Evolutionary conservation across 2,888 invertebrate genomes (phyloP).

Genomic region (Choristoneura rosaceana): DNA sequence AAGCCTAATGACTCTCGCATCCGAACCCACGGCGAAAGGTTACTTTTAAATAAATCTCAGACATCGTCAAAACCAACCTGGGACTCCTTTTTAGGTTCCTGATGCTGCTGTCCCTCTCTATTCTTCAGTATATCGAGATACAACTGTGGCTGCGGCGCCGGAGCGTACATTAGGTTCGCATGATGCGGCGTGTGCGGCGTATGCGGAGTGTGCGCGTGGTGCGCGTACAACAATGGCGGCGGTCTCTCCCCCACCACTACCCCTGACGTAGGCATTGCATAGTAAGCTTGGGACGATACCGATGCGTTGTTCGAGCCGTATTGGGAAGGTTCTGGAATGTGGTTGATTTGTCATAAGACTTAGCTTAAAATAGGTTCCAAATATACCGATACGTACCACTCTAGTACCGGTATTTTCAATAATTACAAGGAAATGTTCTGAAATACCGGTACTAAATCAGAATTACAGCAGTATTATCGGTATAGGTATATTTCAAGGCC

Average conservation of each 20-base stretch:
- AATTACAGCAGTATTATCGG: too few relatives aligned
- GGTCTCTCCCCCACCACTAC: slow-evolving; percentile 76
- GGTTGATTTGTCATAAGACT: background rate
- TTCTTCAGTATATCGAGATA: slow-evolving; percentile 79
- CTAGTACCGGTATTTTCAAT: too few relatives aligned
- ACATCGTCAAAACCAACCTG: slow-evolving; percentile 57
- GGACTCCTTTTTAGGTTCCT: slow-evolving; percentile 71
- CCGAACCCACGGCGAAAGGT: background rate
- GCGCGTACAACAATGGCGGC: slow-evolving; percentile 75
- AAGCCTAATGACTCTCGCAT: too few relatives aligned
- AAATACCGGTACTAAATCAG: too few relatives aligned
- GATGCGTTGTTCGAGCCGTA: slow-evolving; percentile 70
- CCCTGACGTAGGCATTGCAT: slow-evolving; percentile 74
- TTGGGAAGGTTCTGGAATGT: slow-evolving; percentile 67
- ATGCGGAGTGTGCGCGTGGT: slow-evolving; percentile 75
- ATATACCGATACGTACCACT: too few relatives aligned
- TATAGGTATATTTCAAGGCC: too few relatives aligned
- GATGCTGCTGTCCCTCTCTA: slow-evolving; percentile 72
- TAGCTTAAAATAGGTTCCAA: background rate
- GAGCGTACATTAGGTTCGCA: slow-evolving; percentile 70
- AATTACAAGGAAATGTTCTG: too few relatives aligned
- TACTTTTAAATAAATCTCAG: background rate
- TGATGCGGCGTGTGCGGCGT: slow-evolving; percentile 64
- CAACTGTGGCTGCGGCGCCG: slow-evolving; percentile 73
- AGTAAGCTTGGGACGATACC: slow-evolving; percentile 68